phyloP scores from a whole-genome alignment of 2,797 vertebrate genomes.

The Synanceia verrucosa region DNA sequence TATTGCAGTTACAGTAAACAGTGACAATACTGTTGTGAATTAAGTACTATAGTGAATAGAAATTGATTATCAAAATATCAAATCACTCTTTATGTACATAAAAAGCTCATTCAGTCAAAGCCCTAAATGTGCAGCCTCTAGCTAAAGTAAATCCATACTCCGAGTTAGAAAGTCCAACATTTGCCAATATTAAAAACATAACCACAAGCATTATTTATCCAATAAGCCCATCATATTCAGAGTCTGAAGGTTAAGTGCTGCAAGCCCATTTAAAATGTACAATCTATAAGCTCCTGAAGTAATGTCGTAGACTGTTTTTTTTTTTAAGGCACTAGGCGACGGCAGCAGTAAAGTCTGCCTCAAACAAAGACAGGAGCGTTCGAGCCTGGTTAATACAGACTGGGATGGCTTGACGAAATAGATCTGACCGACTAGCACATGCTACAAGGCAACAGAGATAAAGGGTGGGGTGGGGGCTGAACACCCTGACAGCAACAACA shows the following conservation, averaged over 20 bases:
- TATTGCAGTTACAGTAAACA: conserved; percentile 95
- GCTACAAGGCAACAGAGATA: conserved; percentile 96
- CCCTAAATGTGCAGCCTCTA: conserved; percentile 83
- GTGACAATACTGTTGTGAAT: conserved; percentile 91
- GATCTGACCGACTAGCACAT: conserved; percentile 88
- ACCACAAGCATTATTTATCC: conserved; percentile 29
- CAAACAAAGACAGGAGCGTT: conserved; percentile 77
- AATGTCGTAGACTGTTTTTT: conserved; percentile 81
- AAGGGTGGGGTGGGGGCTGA: conserved; percentile 58
- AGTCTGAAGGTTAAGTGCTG: conserved; percentile 93
- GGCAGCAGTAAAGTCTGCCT: conserved; percentile 87
- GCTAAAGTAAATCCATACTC: conserved; percentile 66
- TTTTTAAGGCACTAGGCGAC: conserved; percentile 95
- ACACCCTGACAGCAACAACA: conserved; percentile 24
- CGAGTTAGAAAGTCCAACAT: conserved; percentile 62
- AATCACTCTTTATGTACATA: conserved; percentile 90
- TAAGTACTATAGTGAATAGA: conserved; percentile 89
- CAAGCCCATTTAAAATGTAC: conserved; percentile 88
- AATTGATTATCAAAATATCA: conserved; percentile 92
- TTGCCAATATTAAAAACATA: conserved; percentile 41
- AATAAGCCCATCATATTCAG: conserved; percentile 51
- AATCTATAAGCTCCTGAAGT: conserved; percentile 81
- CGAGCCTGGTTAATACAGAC: conserved; percentile 82
- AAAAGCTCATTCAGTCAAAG: conserved; percentile 87
- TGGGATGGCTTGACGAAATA: conserved; percentile 92